phyloP scores from a whole-genome alignment of 2,797 vertebrate genomes.

The Muscicapa striata region DNA sequence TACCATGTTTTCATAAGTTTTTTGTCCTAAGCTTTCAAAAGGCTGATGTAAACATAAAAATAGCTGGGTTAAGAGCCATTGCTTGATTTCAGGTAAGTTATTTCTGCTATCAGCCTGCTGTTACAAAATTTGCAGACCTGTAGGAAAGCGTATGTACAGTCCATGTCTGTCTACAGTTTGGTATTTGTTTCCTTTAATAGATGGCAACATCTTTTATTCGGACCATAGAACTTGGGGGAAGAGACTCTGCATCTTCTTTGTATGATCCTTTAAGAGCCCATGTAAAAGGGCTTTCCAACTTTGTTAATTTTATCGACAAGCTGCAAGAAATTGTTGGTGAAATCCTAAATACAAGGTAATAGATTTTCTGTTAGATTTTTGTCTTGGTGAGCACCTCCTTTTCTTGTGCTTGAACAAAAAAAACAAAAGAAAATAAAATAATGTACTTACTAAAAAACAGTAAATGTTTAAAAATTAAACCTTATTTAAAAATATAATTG shows the following conservation, averaged over 20 bases:
- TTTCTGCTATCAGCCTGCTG: neutral
- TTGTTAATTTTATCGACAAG: conserved; percentile 90
- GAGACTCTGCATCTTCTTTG: conserved; percentile 85
- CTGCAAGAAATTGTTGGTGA: conserved; percentile 92
- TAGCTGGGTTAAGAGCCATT: neutral
- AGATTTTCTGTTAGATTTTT: neutral
- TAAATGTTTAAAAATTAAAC: neutral
- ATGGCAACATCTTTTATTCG: conserved; percentile 91
- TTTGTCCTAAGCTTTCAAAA: neutral
- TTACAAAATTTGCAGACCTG: neutral
- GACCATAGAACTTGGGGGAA: conserved; percentile 90
- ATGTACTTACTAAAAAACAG: neutral
- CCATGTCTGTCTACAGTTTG: neutral
- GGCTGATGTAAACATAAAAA: neutral
- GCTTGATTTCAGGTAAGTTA: neutral
- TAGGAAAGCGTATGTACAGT: neutral
- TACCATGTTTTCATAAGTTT: neutral
- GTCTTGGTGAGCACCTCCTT: neutral
- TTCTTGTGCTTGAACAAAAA: neutral
- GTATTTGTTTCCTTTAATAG: conserved; percentile 70
- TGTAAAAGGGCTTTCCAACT: conserved; percentile 86
- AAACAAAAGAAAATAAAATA: neutral
- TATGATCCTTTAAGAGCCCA: conserved; percentile 88
- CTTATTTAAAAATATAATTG: neutral
- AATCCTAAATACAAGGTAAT: conserved; percentile 87